phyloP scores from a whole-genome alignment of 2,797 vertebrate genomes.

The Coregonus sp. region DNA sequence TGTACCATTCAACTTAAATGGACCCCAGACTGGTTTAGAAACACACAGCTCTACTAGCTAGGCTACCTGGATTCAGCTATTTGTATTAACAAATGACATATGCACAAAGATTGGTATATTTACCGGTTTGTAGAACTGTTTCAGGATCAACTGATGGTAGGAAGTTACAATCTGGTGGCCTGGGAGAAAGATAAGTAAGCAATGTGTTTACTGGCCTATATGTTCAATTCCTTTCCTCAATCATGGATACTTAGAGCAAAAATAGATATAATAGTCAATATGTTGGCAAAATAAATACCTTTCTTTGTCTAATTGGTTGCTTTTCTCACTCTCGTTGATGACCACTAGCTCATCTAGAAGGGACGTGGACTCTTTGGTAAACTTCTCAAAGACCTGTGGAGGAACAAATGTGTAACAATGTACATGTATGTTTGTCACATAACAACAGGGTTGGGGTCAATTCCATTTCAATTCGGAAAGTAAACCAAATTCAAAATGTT shows the following conservation, averaged over 20 bases:
- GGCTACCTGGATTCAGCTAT: not conserved
- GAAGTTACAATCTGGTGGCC: slow-evolving; percentile 86
- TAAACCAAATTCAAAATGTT: too few species aligned
- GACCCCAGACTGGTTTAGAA: not conserved
- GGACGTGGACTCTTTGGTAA: slow-evolving; percentile 95
- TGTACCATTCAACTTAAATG: not conserved
- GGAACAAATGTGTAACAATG: not conserved
- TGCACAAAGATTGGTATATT: not conserved
- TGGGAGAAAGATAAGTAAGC: slow-evolving; percentile 60
- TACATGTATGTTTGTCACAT: not conserved
- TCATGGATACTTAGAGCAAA: too few species aligned
- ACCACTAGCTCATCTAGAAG: slow-evolving; percentile 92
- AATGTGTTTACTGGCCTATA: slow-evolving; percentile 48
- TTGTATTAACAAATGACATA: not conserved
- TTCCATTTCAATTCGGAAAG: too few species aligned
- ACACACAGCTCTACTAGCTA: not conserved
- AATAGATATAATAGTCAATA: not conserved
- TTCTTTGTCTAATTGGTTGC: slow-evolving; percentile 86
- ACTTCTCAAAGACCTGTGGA: slow-evolving; percentile 95
- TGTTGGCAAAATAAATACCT: slow-evolving; percentile 44
- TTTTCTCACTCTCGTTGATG: slow-evolving; percentile 94
- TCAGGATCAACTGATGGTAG: slow-evolving; percentile 95
- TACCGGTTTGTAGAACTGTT: slow-evolving; percentile 83
- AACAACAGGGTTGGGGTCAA: too few species aligned
- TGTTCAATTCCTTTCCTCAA: not conserved